A percentile compares a stretch with the other conserved stretches of the same genome.
These are phyloP conservation scores for Nibea albiflora DNA, from an alignment of 2,113 vertebrate species.

Conservation along the genomic window DNA sequence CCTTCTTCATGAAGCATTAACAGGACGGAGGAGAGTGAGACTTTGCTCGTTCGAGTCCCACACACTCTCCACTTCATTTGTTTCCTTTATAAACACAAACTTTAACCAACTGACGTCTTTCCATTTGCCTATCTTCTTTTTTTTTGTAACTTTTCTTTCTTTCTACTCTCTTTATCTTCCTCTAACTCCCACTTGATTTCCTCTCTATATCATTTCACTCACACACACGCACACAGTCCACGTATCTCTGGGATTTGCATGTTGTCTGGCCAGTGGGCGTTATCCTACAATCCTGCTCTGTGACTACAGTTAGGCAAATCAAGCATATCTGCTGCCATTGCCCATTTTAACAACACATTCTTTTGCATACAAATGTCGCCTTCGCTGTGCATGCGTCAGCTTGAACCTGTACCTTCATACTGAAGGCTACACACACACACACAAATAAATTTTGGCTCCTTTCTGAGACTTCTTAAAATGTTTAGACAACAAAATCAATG, in stretches of 20 bases:
- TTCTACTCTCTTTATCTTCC: conserved; percentile 25
- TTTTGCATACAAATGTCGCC: conserved; percentile 47
- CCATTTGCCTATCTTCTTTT: conserved; percentile 25
- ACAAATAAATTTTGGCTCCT: not conserved
- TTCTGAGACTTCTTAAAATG: not conserved
- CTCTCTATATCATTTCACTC: conserved; percentile 25
- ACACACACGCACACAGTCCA: conserved; percentile 40
- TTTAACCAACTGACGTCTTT: conserved; percentile 47
- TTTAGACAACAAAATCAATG: not conserved
- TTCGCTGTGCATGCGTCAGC: conserved; percentile 3
- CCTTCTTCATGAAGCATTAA: not conserved
- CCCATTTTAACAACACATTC: conserved; percentile 50
- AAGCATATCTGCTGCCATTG: conserved; percentile 26
- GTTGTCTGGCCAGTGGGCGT: conserved; percentile 28
- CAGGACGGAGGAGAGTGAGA: not conserved
- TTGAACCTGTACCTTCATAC: not conserved
- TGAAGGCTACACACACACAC: not conserved
- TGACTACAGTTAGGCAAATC: conserved; percentile 73
- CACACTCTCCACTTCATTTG: conserved; percentile 15
- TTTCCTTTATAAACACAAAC: conserved; percentile 23
- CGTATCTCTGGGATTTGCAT: conserved; percentile 71
- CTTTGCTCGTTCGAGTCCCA: not conserved
- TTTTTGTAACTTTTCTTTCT: conserved; percentile 27
- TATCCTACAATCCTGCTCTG: conserved; percentile 69
- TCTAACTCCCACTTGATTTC: conserved; percentile 57